Evolutionary conservation across 2,797 vertebrate genomes (phyloP).

Genomic region (Trachurus trachurus): DNA sequence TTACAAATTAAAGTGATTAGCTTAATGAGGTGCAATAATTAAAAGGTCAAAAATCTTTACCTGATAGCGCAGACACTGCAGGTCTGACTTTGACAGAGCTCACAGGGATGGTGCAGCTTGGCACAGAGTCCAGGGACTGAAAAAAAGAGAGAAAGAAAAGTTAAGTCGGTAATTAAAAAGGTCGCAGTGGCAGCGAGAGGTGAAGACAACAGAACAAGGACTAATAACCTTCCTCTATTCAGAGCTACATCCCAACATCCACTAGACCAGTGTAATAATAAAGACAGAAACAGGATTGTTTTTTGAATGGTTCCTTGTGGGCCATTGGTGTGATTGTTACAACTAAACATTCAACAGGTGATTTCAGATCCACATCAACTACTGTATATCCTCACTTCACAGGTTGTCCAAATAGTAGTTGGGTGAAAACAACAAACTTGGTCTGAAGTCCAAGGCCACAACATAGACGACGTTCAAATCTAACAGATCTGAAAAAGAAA

Average conservation of each 20-base stretch:
- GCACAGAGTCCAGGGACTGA: not conserved
- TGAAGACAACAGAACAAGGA: not conserved
- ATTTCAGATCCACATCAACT: no score
- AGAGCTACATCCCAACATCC: no score
- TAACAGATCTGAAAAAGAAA: no score
- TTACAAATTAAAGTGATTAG: slow-evolving; percentile 45
- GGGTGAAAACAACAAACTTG: no score
- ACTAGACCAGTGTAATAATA: no score
- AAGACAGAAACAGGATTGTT: no score
- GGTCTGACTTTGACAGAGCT: slow-evolving; percentile 23
- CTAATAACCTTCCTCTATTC: no score
- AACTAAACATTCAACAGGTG: no score
- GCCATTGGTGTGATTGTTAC: not conserved
- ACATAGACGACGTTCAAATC: no score
- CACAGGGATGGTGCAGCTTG: not conserved
- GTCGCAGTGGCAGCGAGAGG: not conserved
- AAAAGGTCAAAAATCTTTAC: slow-evolving; percentile 57
- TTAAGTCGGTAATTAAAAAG: slow-evolving; percentile 5
- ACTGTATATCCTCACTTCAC: not conserved
- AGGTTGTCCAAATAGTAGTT: not conserved
- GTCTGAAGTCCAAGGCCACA: no score
- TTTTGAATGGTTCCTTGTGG: no score
- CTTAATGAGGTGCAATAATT: slow-evolving; percentile 49
- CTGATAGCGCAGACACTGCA: not conserved
- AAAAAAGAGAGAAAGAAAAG: not conserved